Percentiles rank a stretch among this genome's conserved stretches.
Evolutionary conservation across 2,113 vertebrate genomes (phyloP).

Genomic region (Petrocephalus microphthalmus): DNA sequence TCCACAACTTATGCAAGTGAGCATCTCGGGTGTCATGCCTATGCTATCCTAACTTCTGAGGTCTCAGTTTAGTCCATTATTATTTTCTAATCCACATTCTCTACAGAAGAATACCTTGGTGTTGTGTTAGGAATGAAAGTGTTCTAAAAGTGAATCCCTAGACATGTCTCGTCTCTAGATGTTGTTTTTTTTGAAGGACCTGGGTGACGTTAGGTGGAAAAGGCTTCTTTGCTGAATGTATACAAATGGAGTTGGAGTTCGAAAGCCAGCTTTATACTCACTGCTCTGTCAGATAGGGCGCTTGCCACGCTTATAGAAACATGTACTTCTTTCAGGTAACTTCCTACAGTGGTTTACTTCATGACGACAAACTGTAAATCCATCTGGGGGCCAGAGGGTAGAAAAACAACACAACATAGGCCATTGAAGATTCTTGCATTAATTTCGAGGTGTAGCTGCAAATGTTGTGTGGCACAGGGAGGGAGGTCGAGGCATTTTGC

Average conservation of each 20-base stretch:
- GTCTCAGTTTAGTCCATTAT: background rate
- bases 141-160: background rate
- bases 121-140: background rate
- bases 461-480: background rate
- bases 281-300: background rate
- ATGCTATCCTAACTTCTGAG: background rate
- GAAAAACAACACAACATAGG: background rate
- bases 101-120: background rate
- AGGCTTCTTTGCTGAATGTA: conserved; percentile 15
- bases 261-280: conserved; percentile 3
- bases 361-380: background rate
- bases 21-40: background rate
- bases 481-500: background rate
- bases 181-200: background rate
- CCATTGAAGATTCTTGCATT: background rate
- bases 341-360: background rate
- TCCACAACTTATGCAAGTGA: background rate
- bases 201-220: background rate
- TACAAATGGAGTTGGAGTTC: background rate
- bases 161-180: background rate
- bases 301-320: background rate
- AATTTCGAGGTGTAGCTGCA: background rate
- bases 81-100: background rate
- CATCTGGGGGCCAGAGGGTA: background rate
- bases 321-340: conserved; percentile 1